Base-by-base conservation (phyloP, 1,140 invertebrate genomes). In the Bombus superbus region DNA sequence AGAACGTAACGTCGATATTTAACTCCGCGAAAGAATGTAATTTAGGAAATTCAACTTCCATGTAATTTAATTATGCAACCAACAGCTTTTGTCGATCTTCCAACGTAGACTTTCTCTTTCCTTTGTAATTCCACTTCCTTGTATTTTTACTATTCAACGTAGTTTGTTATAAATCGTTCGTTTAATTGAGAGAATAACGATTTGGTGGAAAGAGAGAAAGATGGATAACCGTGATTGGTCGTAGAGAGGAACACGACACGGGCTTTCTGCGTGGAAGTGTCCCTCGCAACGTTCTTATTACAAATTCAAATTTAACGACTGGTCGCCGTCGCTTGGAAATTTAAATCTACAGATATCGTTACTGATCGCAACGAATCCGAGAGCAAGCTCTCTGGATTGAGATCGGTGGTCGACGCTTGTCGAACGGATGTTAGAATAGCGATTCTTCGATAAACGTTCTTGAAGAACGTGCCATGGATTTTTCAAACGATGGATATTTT, bases 271-370 rank as follows among this genome's bases (percentile, higher is more conserved):
- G 40, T 38, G 69, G 22, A 80, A 59, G 69, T 59, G 86, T 77
- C 59, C 78, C 71, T 75, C 76, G 83, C 42, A 35, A 35, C 84
- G 59, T 85, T 68, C 83, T 28, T 81, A 85, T 85, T 85, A 85
- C 79, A 85, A 85, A 85, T 85, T 85, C 79, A 85, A 85, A 85
- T 85, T 85, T 80, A 85, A 85, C 83, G 83, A 75, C 71, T 80
- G 71, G 64, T 35, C 81, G 84, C 75, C 77, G 68, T 59, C 78
- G 81, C 88, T 88, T 90, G 85, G 80, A 84, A 87, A 88, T 86
- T 87, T 80, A 85, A 85, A 85, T 85, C 74, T 18, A 69, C 68
- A 66, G 38, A 68, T 88, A 57, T 84, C 86, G 89, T 83, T 77
- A 86, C 89, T 90, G 78, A 82, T 75, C 83, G 71, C 47, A 83